These are phyloP conservation scores for Oplegnathus fasciatus DNA, from an alignment of 2,113 vertebrate genomes.

Conservation along the genomic window DNA sequence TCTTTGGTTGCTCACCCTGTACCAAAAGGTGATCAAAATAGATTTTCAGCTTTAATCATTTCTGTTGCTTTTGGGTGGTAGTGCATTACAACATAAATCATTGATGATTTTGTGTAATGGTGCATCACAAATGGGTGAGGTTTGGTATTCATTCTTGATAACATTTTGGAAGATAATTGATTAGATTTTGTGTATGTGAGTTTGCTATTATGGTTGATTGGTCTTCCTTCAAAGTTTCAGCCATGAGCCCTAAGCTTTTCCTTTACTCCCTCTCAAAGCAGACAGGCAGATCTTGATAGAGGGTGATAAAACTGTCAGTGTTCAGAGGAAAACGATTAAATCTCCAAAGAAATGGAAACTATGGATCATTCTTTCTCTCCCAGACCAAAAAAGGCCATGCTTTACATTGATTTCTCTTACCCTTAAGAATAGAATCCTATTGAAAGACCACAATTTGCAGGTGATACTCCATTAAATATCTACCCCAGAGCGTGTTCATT, in stretches of 20 bases:
- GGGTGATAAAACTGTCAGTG: slow-evolving; percentile 32
- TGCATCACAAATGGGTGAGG: neutral
- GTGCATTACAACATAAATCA: slow-evolving; percentile 1
- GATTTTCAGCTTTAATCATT: neutral
- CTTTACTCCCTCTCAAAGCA: slow-evolving; percentile 11
- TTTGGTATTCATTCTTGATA: slow-evolving; percentile 5
- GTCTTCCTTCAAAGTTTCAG: slow-evolving; percentile 9
- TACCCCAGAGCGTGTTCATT: slow-evolving; percentile 24
- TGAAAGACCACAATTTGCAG: slow-evolving; percentile 17
- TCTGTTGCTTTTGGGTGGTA: neutral
- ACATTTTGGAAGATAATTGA: slow-evolving; percentile 20
- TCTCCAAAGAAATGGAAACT: slow-evolving; percentile 24
- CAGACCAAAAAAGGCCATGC: neutral
- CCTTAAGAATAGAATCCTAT: neutral
- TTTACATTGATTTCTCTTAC: slow-evolving; percentile 16
- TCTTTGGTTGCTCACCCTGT: neutral
- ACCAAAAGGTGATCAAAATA: slow-evolving; percentile 4
- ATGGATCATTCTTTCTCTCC: slow-evolving; percentile 25
- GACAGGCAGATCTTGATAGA: slow-evolving; percentile 7
- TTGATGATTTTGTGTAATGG: slow-evolving; percentile 2
- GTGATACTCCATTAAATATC: slow-evolving; percentile 42
- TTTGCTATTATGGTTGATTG: slow-evolving; percentile 9
- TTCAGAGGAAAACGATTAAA: slow-evolving; percentile 29
- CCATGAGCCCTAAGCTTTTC: slow-evolving; percentile 5
- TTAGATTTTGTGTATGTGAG: slow-evolving; percentile 8